Base-by-base conservation (phyloP, 2,797 vertebrate genomes). In the Buceros bicornis region DNA sequence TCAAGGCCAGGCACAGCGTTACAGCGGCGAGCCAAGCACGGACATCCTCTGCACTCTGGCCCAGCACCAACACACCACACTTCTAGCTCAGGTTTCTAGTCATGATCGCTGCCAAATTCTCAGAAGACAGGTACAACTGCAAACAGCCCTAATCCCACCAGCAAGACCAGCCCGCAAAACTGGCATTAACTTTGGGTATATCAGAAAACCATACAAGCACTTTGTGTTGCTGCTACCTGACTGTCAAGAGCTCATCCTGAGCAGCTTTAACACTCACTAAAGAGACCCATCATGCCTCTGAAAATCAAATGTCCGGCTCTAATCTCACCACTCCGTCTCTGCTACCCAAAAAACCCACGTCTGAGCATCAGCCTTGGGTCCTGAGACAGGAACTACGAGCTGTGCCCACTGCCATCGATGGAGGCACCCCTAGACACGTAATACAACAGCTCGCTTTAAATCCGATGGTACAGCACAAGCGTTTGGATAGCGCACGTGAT, bases 401-500 rank as follows among this genome's bases (percentile, higher is more conserved):
- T 35, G 12, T 65, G n/a, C 61, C 16, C 8, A 0, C 37, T 35
- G 33, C 42, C 19, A 7, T 28, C 35, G 88, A n/a, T 28, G 69
- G 10, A 35, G 71, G 73, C 80, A 62, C 47, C 60, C 54, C 77
- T 81, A 79, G 37, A 62, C 13, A 20, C 2, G 1, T 20, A 47
- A 56, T 54, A 60, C n/a, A 70, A 31, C 62, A 72, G 56, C 74
- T 84, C 73, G 65, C 40, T 33, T 86, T 57, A 84, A 80, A 76
- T 71, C 57, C 65, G 60, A 90, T n/a, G 25, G 53, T 33, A 54
- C 74, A 81, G 77, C 35, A 60, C 56, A 35, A 53, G 18, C 25
- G 66, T 66, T 92, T 73, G n/a, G 70, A 80, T 54, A 69, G 61
- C 57, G 45, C 37, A 91, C 21, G 45, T 61, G 94, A 91, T 95